Conservation (phyloP, 2,888 invertebrate genomes). For the Ophion ellenae region DNA sequence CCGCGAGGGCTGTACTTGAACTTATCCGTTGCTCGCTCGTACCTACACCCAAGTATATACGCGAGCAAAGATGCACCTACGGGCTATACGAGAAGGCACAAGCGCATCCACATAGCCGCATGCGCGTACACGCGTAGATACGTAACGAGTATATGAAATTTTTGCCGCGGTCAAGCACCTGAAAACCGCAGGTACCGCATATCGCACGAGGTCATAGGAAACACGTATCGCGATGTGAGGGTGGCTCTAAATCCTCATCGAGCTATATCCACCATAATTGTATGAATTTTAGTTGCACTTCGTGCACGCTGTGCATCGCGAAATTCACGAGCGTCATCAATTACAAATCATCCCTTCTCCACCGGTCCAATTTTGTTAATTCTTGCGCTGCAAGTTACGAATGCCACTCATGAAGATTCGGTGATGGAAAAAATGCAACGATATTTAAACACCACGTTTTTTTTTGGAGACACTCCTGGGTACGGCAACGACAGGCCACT, state of each 20-base stretch:
- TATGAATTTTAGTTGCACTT: conserved; percentile 59
- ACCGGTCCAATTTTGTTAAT: too few relatives aligned
- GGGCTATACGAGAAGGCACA: neutral
- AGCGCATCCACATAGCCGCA: neutral
- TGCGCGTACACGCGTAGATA: conserved; percentile 20
- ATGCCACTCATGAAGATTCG: too few relatives aligned
- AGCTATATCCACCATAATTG: conserved; percentile 46
- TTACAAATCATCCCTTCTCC: too few relatives aligned
- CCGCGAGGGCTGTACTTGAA: conserved; percentile 34
- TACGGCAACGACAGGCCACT: too few relatives aligned
- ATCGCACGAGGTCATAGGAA: conserved; percentile 56
- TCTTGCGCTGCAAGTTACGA: too few relatives aligned
- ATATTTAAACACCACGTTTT: too few relatives aligned
- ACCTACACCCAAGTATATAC: neutral
- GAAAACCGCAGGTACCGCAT: conserved; percentile 66
- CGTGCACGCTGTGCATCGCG: conserved; percentile 38
- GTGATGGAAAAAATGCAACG: too few relatives aligned
- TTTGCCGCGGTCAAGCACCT: conserved; percentile 61
- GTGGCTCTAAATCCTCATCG: conserved; percentile 70
- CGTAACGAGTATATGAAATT: conserved; percentile 43
- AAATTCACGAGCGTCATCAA: too few relatives aligned
- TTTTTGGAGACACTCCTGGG: too few relatives aligned
- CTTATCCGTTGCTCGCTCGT: conserved; percentile 27
- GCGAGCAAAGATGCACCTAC: neutral
- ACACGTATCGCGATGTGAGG: conserved; percentile 62